Evolutionary conservation across 2,888 invertebrate species (phyloP), one percentile per base, ranked within the genome.

Genomic region (Ellobium chinense): DNA sequence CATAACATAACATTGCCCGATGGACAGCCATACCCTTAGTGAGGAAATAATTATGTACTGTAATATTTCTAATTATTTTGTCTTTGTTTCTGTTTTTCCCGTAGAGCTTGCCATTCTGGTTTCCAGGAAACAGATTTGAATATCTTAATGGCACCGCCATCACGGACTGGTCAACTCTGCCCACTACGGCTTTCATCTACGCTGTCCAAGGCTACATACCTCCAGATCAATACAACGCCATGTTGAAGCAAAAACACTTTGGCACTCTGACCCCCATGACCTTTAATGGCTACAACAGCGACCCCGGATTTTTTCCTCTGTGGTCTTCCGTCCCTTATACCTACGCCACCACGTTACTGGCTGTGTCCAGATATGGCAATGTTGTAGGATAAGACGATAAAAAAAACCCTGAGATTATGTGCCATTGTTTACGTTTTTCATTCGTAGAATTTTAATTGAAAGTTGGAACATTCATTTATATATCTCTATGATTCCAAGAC

Each of bases 241-340:
- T 88, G 82, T 39, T 87, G 9, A 86, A 85, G 37, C 31, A 81
- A 54, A 81, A 76, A 7, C 83, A 84, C 66, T 82, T 82, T 54
- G 83, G 84, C 18, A 24, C 65, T 24, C 72, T 68, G 7, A 84
- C 87, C 0, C 88, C 89, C 0, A 78, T 84, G 18, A 84, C 82
- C 62, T 90, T 90, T 78, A 83, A 82, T 58, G 89, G 89, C 37
- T 90, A 84, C 84, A 90, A 90, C 75, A 82, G 75, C 37, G 85
- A 86, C 29, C 79, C 73, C 18, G 74, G 72, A 31, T 87, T 84
- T 62, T 90, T 89, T 78, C 89, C 89, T 1, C 88, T 89, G 69
- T 90, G 89, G 89, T 85, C 85, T n/a, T 89, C 89, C 0, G 86
- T 86, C 9, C 82, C 89, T 12, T 89, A 89, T 70, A 90, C 90